Base-by-base conservation (phyloP, 92 coral and sea anemone species). In the Epizoanthus illoricatus region DNA sequence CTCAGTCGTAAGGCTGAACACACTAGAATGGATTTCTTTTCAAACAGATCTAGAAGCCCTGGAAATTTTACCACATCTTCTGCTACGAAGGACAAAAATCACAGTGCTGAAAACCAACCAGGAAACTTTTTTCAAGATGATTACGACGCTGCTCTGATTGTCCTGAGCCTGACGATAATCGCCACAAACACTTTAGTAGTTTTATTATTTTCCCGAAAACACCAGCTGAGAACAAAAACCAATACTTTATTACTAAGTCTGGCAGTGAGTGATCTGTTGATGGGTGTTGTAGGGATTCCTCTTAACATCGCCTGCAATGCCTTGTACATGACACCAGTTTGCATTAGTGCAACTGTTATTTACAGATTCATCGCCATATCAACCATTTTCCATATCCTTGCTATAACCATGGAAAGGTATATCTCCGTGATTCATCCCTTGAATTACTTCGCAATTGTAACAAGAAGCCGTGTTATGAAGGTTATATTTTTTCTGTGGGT, bases 321-420 rank as follows among this genome's bases (percentile, higher is more conserved):
- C 6, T 42, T 63, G 42, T 41, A 17, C 13, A 43, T 58, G 61
- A 78, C 16, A 45, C 82, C 82, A 19, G 47, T 78, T 20, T 78
- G 82, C 82, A 70, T 66, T 61, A 62, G 39, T 78, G 40, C 82
- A 41, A 36, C 82, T 0, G 82, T 61, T 43, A 62, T 78, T 62
- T 78, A 78, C 71, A 78, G 82, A 19, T 78, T 78, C 54, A 78
- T 78, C 10, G 82, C 82, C 15, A 78, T 39, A 10, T 78, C 82
- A 2, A 78, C 82, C 17, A 63, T 78, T 42, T 63, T 62, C 71
- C 82, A 78, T 57, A 78, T 78, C 3, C 71, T 78, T 5, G 70
- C 82, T 57, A 78, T 78, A 40, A 78, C 82, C 5, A 41, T 78
- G 43, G 82, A 78, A 42, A 78, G 82, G 16, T 78, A 78, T 57